These are phyloP conservation scores for Teinopalpus imperialis DNA, from an alignment of 2,888 invertebrate genomes.

Conservation along the genomic window DNA sequence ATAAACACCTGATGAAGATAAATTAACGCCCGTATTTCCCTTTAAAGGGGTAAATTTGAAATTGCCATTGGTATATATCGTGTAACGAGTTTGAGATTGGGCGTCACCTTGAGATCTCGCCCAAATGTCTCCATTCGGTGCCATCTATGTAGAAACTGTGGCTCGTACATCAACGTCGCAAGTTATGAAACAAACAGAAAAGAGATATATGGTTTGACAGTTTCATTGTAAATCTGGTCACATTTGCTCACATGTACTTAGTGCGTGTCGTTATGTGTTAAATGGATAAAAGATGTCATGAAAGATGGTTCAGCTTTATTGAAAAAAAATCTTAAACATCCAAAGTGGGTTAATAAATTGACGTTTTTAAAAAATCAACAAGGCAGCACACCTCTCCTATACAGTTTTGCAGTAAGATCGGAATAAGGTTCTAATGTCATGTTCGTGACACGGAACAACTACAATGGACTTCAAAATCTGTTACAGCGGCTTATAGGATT, in stretches of 20 bases:
- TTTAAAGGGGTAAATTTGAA: constrained; percentile 60
- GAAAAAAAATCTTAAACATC: too few species aligned
- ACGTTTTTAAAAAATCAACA: too few species aligned
- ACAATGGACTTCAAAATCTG: too few species aligned
- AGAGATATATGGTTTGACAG: constrained; percentile 58
- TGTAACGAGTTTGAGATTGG: constrained; percentile 75
- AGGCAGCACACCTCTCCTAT: too few species aligned
- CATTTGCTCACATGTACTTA: not conserved
- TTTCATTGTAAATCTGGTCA: constrained; percentile 39
- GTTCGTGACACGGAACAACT: too few species aligned
- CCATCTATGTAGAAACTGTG: constrained; percentile 31
- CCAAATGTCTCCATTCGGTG: constrained; percentile 52
- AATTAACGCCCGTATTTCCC: constrained; percentile 48
- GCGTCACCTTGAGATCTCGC: constrained; percentile 55
- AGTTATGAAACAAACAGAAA: constrained; percentile 63
- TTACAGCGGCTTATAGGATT: too few species aligned
- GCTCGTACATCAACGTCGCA: constrained; percentile 66
- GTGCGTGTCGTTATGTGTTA: too few species aligned
- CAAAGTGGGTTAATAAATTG: too few species aligned
- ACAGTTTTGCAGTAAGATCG: too few species aligned
- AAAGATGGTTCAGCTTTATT: too few species aligned
- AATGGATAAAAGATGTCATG: too few species aligned
- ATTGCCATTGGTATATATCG: constrained; percentile 57
- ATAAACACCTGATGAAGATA: constrained; percentile 24
- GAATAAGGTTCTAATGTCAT: too few species aligned